These are phyloP conservation scores for Urocynchramus pylzowi DNA, from an alignment of 2,113 vertebrate species.

Conservation along the genomic window DNA sequence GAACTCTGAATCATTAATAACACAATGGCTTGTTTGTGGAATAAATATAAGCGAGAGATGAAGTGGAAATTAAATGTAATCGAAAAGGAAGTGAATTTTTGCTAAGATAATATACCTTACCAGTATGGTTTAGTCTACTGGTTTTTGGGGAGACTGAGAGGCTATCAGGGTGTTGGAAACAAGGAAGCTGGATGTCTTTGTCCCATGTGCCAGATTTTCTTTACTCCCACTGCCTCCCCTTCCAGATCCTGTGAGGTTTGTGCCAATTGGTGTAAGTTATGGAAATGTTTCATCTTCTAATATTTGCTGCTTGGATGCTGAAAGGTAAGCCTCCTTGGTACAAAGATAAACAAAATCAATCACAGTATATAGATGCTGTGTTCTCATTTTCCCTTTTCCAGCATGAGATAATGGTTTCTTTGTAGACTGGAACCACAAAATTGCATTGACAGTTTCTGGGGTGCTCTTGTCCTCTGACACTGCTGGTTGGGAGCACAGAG, in stretches of 20 bases:
- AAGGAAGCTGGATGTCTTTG: background rate
- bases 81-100: constrained; percentile 19
- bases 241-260: background rate
- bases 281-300: background rate
- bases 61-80: constrained; percentile 34
- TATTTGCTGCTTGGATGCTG: background rate
- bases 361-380: background rate
- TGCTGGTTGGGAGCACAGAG: background rate
- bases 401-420: background rate
- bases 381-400: background rate
- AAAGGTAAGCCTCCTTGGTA: background rate
- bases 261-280: background rate
- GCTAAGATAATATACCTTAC: background rate
- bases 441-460: background rate
- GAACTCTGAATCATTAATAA: constrained; percentile 17
- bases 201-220: background rate
- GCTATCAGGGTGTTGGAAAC: background rate
- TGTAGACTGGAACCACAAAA: background rate
- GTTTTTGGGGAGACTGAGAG: background rate
- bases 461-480: background rate
- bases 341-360: background rate
- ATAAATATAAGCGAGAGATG: constrained; percentile 14
- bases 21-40: constrained; percentile 33
- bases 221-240: background rate
- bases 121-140: background rate